A percentile compares a stretch with the other conserved stretches of the same genome.
These are phyloP conservation scores for Serrognathus titanus DNA, from an alignment of 2,888 invertebrate genomes.

Conservation along the genomic window DNA sequence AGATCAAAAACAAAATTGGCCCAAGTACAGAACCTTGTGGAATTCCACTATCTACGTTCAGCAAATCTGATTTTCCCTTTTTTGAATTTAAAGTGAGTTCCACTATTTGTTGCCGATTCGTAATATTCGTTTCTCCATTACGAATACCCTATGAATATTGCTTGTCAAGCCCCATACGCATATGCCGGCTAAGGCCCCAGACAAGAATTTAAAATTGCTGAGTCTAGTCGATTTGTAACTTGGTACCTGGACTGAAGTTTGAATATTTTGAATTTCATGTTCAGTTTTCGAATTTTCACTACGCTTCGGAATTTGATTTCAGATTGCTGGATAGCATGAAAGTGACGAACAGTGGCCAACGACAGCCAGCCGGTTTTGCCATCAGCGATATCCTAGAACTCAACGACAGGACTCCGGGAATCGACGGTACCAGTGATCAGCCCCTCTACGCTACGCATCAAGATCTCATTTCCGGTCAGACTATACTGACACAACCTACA, in stretches of 20 bases:
- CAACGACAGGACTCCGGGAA: conserved; percentile 58
- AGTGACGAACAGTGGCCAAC: conserved; percentile 59
- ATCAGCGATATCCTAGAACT: conserved; percentile 91
- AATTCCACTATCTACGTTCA: too few relatives aligned
- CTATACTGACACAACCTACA: conserved; percentile 29
- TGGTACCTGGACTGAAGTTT: background rate
- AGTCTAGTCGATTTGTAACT: too few relatives aligned
- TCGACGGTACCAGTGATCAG: conserved; percentile 50
- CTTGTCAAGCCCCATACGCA: too few relatives aligned
- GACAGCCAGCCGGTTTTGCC: conserved; percentile 77
- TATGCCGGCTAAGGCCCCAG: too few relatives aligned
- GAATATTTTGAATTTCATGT: background rate
- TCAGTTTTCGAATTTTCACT: background rate
- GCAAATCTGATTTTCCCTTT: too few relatives aligned
- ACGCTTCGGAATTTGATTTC: conserved; percentile 43
- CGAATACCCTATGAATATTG: too few relatives aligned
- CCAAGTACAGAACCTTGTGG: too few relatives aligned
- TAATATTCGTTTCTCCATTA: too few relatives aligned
- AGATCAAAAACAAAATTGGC: too few relatives aligned
- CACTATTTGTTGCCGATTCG: too few relatives aligned
- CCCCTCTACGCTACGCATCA: conserved; percentile 38
- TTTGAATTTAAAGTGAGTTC: too few relatives aligned
- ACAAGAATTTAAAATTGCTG: too few relatives aligned
- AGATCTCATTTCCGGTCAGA: conserved; percentile 45
- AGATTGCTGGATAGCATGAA: conserved; percentile 81